Conservation (phyloP, 2,888 invertebrate genomes). For the Agriopis aurantiaria region DNA sequence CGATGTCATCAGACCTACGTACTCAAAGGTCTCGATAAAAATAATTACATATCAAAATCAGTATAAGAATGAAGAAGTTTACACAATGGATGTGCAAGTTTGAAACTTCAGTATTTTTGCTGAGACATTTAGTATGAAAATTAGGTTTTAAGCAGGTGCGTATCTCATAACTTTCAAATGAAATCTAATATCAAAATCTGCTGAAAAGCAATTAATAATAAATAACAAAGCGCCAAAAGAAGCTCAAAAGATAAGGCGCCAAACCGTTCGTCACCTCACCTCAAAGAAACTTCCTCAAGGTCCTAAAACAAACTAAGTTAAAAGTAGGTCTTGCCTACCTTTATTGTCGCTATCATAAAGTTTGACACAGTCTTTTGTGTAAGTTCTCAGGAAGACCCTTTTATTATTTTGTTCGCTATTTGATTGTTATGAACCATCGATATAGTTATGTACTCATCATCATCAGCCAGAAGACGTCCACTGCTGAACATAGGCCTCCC, state of each 20-base stretch:
- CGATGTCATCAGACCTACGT: too few species aligned
- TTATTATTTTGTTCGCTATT: not conserved
- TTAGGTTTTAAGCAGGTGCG: too few species aligned
- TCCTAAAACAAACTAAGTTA: constrained; percentile 15
- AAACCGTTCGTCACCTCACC: constrained; percentile 20
- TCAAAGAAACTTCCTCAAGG: constrained; percentile 11
- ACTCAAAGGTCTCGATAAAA: too few species aligned
- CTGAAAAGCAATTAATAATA: constrained; percentile 12
- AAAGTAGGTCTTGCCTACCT: constrained; percentile 11
- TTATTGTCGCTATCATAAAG: constrained; percentile 20
- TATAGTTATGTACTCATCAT: too few species aligned
- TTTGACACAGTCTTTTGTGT: constrained; percentile 7
- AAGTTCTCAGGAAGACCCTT: constrained; percentile 6
- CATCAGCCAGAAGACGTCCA: too few species aligned
- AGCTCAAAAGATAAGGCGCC: constrained; percentile 15
- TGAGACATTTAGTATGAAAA: too few species aligned
- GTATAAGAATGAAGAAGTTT: too few species aligned
- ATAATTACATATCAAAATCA: too few species aligned
- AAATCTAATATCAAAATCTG: not conserved
- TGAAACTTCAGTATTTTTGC: too few species aligned
- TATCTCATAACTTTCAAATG: too few species aligned
- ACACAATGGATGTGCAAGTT: too few species aligned
- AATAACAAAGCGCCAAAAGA: constrained; percentile 16
- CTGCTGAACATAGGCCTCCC: too few species aligned
- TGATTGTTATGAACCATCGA: not conserved